Evolutionary conservation across 2,113 vertebrate species (phyloP).

Genomic region (Orcinus orca): DNA sequence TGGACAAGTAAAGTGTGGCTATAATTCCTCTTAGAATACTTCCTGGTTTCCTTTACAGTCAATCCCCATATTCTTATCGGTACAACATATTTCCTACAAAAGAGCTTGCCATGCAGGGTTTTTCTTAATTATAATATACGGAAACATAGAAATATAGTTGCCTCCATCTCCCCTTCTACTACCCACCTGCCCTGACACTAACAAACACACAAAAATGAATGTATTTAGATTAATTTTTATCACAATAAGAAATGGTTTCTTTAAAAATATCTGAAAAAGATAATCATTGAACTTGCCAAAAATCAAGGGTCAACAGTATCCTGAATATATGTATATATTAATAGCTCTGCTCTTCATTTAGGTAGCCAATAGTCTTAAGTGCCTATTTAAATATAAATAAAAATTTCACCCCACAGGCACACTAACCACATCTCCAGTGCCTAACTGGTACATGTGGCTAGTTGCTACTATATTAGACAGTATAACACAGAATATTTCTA

Average conservation of each 20-base stretch:
- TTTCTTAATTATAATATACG: constrained; percentile 3
- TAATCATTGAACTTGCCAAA: not conserved
- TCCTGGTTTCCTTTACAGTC: not conserved
- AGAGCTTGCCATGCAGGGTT: not conserved
- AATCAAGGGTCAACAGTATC: not conserved
- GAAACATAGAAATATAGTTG: not conserved
- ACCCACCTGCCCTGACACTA: not conserved
- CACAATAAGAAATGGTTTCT: not conserved
- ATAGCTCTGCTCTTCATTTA: not conserved
- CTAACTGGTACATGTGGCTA: not conserved
- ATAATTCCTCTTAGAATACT: not conserved
- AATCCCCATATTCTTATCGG: not conserved
- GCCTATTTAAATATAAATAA: constrained; percentile 7
- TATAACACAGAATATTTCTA: not conserved
- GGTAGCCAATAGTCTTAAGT: not conserved
- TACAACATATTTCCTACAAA: not conserved
- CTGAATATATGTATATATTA: not conserved
- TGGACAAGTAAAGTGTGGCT: not conserved
- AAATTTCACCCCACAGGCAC: not conserved
- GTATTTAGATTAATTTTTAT: not conserved
- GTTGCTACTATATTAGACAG: not conserved
- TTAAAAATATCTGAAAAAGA: not conserved
- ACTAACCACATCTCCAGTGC: not conserved
- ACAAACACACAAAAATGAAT: not conserved
- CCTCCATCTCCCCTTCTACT: not conserved